Evolutionary conservation across 2,888 invertebrate genomes (phyloP).

Genomic region (Lottia scabra): DNA sequence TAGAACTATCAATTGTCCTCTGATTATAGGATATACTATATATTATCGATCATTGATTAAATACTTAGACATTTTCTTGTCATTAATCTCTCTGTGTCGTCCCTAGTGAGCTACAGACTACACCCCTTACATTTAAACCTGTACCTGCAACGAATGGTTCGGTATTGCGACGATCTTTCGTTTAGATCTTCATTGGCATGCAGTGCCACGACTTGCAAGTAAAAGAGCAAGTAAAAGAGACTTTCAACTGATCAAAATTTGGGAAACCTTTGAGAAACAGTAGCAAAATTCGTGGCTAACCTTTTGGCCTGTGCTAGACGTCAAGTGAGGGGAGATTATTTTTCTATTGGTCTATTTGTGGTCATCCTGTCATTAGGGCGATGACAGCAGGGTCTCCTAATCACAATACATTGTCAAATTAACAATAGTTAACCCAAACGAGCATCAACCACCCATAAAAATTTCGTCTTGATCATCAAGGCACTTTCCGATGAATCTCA

Average conservation of each 20-base stretch:
- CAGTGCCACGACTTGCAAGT: too few species aligned
- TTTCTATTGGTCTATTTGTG: background rate
- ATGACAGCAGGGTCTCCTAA: background rate
- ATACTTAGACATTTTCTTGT: background rate
- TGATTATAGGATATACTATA: slow-evolving; percentile 7
- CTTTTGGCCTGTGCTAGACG: background rate
- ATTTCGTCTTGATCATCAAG: background rate
- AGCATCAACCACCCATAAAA: slow-evolving; percentile 7
- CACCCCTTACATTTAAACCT: too few species aligned
- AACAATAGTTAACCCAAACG: slow-evolving; percentile 3
- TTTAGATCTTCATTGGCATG: too few species aligned
- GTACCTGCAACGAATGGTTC: too few species aligned
- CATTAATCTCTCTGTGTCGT: background rate
- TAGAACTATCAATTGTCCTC: background rate
- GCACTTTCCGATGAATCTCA: background rate
- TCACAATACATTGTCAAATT: background rate
- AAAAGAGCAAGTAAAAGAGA: too few species aligned
- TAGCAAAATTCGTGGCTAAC: background rate
- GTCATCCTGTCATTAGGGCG: background rate
- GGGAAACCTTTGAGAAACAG: too few species aligned
- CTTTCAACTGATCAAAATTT: too few species aligned
- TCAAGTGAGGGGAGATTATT: background rate
- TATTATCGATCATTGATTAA: slow-evolving; percentile 3
- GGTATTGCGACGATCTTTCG: too few species aligned
- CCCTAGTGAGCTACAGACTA: too few species aligned